A percentile compares a stretch with the other conserved stretches of the same genome.
phyloP scores from a whole-genome alignment of 2,888 invertebrate species.

The Caenorhabditis sp. region DNA sequence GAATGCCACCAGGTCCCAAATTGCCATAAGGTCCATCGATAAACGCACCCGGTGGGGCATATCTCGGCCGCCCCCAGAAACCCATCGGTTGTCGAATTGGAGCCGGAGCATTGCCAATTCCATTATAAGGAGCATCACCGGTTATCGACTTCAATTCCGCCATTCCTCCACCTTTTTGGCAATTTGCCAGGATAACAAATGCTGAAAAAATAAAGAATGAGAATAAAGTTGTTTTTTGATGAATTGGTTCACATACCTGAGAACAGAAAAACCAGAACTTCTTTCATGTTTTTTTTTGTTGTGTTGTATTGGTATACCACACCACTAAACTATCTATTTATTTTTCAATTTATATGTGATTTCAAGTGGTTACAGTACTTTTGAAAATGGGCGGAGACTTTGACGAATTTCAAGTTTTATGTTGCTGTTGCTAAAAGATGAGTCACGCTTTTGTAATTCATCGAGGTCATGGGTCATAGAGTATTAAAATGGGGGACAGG shows the following conservation, averaged over 20 bases:
- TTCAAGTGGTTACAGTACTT: slow-evolving; percentile 42
- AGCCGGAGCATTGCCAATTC: slow-evolving; percentile 55
- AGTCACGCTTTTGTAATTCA: too few species aligned
- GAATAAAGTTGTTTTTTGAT: too few species aligned
- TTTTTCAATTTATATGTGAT: slow-evolving; percentile 29
- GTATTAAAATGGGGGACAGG: too few species aligned
- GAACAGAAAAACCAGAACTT: slow-evolving; percentile 10
- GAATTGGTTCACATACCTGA: slow-evolving; percentile 29
- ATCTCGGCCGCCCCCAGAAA: slow-evolving; percentile 56
- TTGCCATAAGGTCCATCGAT: slow-evolving; percentile 35
- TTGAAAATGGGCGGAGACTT: background rate
- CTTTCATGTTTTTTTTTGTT: slow-evolving; percentile 5
- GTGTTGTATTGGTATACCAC: background rate
- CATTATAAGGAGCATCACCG: slow-evolving; percentile 51
- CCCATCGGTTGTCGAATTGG: slow-evolving; percentile 54
- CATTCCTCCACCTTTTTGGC: slow-evolving; percentile 47
- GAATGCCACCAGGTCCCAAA: slow-evolving; percentile 20
- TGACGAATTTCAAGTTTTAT: background rate
- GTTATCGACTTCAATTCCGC: slow-evolving; percentile 55
- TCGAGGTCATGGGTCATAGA: too few species aligned
- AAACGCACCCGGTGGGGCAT: slow-evolving; percentile 31
- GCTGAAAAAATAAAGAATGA: background rate
- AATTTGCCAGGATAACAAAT: background rate
- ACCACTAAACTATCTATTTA: slow-evolving; percentile 14
- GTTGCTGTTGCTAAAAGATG: too few species aligned